A percentile compares a stretch with the other conserved stretches of the same genome.
These are phyloP conservation scores for Sylvicapra grimmia DNA, from an alignment of 2,113 vertebrate genomes.

Conservation along the genomic window DNA sequence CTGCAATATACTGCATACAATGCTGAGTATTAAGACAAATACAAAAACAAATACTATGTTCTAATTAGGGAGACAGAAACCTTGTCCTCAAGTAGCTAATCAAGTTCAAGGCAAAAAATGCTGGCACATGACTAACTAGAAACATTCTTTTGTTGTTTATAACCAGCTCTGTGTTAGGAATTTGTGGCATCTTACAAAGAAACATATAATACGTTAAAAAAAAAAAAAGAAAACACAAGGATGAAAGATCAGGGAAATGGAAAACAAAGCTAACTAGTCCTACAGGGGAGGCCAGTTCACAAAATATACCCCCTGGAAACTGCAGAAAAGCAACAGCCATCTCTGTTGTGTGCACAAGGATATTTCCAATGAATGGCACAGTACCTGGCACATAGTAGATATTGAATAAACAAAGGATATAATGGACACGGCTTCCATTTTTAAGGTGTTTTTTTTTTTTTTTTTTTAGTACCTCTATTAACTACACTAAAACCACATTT, in stretches of 20 bases:
- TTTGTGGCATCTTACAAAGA: slow-evolving; percentile 52
- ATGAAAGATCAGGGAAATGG: neutral
- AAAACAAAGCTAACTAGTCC: neutral
- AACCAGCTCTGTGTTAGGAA: slow-evolving; percentile 34
- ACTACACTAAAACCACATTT: neutral
- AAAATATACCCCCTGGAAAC: neutral
- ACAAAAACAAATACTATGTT: slow-evolving; percentile 28
- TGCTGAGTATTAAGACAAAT: slow-evolving; percentile 5
- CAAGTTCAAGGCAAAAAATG: slow-evolving; percentile 26
- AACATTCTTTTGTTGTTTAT: slow-evolving; percentile 35
- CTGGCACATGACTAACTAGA: neutral
- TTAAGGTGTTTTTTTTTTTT: neutral
- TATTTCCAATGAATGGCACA: neutral
- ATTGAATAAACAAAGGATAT: neutral
- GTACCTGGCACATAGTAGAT: neutral
- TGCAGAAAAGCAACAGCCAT: neutral
- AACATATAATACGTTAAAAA: neutral
- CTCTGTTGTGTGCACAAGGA: neutral
- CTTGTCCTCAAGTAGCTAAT: slow-evolving; percentile 42
- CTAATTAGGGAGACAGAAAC: neutral
- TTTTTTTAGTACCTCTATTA: neutral
- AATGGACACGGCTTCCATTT: neutral
- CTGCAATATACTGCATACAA: neutral
- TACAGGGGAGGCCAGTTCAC: neutral
- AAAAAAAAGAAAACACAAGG: neutral